phyloP scores from a whole-genome alignment of 2,888 invertebrate species.

The Kryphioiulus occultus region DNA sequence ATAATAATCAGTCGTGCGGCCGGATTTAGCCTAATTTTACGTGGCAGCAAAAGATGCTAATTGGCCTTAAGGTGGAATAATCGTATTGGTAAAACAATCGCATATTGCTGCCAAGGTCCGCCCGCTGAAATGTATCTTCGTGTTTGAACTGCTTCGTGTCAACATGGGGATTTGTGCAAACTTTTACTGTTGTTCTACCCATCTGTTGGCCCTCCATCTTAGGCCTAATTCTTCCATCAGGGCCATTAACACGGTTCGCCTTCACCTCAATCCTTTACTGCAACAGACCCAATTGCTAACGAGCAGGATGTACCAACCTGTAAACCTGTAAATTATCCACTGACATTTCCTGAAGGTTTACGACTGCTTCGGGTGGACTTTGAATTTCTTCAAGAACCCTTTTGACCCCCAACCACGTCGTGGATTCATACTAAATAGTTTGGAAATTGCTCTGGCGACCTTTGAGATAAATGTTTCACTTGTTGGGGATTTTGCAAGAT shows the following conservation, averaged over 20 bases:
- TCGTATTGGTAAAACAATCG: neutral
- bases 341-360: conserved; percentile 25
- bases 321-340: conserved; percentile 13
- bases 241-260: conserved; percentile 25
- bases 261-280: conserved; percentile 25
- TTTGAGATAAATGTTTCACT: conserved; percentile 7
- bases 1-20: neutral
- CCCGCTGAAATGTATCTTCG: neutral
- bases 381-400: neutral
- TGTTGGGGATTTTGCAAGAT: too few relatives aligned
- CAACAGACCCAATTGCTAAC: conserved; percentile 1
- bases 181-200: neutral
- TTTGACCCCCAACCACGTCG: neutral
- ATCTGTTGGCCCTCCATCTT: neutral
- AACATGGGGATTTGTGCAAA: neutral
- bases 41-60: neutral
- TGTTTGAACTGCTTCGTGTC: conserved; percentile 9
- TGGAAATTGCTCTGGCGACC: neutral
- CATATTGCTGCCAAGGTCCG: neutral
- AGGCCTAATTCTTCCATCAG: conserved; percentile 19
- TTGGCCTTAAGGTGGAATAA: neutral
- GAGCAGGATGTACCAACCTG: conserved; percentile 25
- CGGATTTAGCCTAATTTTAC: neutral
- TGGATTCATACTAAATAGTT: neutral
- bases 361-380: neutral